Evolutionary conservation across 1,140 invertebrate species (phyloP).

Genomic region (Palaemon carinicauda): DNA sequence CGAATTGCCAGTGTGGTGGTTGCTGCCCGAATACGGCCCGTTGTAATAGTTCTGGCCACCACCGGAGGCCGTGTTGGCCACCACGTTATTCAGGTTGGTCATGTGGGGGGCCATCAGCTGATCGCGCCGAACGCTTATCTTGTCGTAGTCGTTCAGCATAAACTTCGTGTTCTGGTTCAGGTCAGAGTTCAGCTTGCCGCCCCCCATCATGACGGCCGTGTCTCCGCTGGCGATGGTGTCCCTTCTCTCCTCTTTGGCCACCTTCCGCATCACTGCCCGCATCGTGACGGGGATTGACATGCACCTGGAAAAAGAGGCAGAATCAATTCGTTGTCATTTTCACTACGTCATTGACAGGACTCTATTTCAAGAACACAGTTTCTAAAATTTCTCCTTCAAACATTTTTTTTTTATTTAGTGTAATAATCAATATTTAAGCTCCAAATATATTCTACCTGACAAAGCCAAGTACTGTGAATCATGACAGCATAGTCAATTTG

Average conservation of each 20-base stretch:
- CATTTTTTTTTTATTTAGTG: too few relatives aligned
- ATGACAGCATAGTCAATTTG: too few relatives aligned
- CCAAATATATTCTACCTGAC: too few relatives aligned
- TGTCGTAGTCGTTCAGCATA: slow-evolving; percentile 56
- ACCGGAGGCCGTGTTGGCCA: slow-evolving; percentile 13
- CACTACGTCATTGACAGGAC: not conserved
- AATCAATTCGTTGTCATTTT: not conserved
- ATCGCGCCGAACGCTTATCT: slow-evolving; percentile 52
- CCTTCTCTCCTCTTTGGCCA: slow-evolving; percentile 65
- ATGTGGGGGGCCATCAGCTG: slow-evolving; percentile 48
- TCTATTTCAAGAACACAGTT: too few relatives aligned
- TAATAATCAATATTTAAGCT: too few relatives aligned
- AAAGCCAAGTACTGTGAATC: too few relatives aligned
- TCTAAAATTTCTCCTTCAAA: too few relatives aligned
- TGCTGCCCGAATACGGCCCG: slow-evolving; percentile 22
- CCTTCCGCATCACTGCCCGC: slow-evolving; percentile 75
- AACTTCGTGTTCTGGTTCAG: slow-evolving; percentile 60
- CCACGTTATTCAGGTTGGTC: slow-evolving; percentile 54
- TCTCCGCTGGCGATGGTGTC: slow-evolving; percentile 47
- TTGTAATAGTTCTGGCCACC: slow-evolving; percentile 38
- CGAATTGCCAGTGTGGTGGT: not conserved
- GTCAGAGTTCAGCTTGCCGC: slow-evolving; percentile 58
- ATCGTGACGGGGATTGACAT: slow-evolving; percentile 91
- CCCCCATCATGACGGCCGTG: slow-evolving; percentile 50
- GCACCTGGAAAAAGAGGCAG: slow-evolving; percentile 69